phyloP scores from a whole-genome alignment of 2,888 invertebrate genomes.

The Holacanthella duospinosa region DNA sequence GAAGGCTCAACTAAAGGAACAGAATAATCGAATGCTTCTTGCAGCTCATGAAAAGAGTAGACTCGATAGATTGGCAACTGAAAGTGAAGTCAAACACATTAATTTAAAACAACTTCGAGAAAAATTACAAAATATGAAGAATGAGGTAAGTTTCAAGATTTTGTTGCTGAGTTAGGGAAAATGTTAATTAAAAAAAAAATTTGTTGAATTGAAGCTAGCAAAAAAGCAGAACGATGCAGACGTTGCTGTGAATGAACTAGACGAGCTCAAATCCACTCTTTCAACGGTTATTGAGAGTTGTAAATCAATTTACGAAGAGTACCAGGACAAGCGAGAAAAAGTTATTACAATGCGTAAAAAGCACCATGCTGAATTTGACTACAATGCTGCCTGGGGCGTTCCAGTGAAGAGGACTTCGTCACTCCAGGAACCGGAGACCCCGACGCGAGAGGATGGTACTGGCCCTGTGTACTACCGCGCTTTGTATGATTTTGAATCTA shows the following conservation, averaged over 20 bases:
- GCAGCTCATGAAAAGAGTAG: conserved; percentile 65
- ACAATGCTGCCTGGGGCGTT: conserved; percentile 53
- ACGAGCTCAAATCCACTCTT: conserved; percentile 33
- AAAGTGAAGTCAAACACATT: conserved; percentile 47
- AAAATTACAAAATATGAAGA: conserved; percentile 62
- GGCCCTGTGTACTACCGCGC: conserved; percentile 58
- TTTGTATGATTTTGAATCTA: conserved; percentile 83
- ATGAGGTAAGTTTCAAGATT: conserved; percentile 42
- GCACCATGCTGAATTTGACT: conserved; percentile 37
- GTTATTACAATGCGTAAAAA: conserved; percentile 36
- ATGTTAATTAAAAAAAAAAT: not conserved
- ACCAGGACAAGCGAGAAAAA: conserved; percentile 37
- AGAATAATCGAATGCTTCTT: conserved; percentile 65
- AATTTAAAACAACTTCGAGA: conserved; percentile 58
- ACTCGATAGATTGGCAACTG: conserved; percentile 36
- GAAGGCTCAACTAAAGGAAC: conserved; percentile 70
- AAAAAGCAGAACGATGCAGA: conserved; percentile 47
- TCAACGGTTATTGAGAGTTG: conserved; percentile 38
- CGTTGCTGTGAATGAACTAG: conserved; percentile 29
- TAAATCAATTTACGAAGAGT: conserved; percentile 38
- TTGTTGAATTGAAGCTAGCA: conserved; percentile 41
- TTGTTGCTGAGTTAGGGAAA: not conserved
- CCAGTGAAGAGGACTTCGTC: conserved; percentile 42
- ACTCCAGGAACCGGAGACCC: conserved; percentile 37
- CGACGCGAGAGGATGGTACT: conserved; percentile 39